Percentiles rank a stretch among this genome's conserved stretches.
phyloP scores from a whole-genome alignment of 1,140 invertebrate species.

The Polypedilum pembai region DNA sequence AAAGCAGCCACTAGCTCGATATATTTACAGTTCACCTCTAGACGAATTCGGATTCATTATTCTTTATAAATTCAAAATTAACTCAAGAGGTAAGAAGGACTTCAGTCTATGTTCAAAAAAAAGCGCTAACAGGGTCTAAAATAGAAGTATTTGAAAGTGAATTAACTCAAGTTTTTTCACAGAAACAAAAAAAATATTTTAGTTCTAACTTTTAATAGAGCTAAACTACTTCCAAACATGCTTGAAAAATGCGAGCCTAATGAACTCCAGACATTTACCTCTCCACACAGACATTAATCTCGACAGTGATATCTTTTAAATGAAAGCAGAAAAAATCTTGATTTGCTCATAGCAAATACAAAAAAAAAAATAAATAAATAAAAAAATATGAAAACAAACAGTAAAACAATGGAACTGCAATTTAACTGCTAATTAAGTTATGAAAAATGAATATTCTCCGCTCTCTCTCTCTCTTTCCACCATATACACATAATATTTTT shows the following conservation, averaged over 20 bases:
- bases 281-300: neutral
- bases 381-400: neutral
- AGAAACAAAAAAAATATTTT: too few species aligned
- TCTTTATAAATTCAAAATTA: too few species aligned
- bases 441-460: constrained; percentile 21
- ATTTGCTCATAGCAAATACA: neutral
- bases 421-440: constrained; percentile 28
- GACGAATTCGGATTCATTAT: too few species aligned
- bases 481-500: constrained; percentile 10
- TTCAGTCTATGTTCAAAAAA: too few species aligned
- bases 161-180: too few species aligned
- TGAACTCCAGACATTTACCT: neutral
- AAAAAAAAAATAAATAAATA: neutral
- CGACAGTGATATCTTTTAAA: neutral
- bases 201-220: too few species aligned
- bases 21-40: too few species aligned
- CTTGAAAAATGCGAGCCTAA: neutral
- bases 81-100: too few species aligned
- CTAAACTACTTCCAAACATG: too few species aligned
- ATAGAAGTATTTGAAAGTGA: too few species aligned
- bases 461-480: neutral
- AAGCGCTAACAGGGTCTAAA: too few species aligned
- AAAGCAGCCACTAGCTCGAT: too few species aligned
- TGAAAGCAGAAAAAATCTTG: neutral
- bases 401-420: constrained; percentile 25